Evolutionary conservation across 2,797 vertebrate genomes (phyloP).

Genomic region (Syngnathus acus): DNA sequence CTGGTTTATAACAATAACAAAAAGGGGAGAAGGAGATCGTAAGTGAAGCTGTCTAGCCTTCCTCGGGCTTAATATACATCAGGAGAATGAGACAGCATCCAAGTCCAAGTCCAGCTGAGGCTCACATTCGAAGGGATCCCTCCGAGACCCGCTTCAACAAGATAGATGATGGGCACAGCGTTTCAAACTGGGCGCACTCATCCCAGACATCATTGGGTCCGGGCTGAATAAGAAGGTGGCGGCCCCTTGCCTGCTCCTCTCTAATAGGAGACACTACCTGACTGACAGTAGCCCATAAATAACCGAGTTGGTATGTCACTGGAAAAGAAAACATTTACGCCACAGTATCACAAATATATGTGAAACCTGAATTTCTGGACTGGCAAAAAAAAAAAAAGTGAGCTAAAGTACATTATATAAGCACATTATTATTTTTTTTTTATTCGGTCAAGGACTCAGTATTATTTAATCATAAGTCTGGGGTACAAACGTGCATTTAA

Average conservation of each 20-base stretch:
- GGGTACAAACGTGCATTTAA: neutral
- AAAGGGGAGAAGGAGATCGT: conserved; percentile 13
- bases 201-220: conserved; percentile 65
- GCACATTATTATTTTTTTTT: neutral
- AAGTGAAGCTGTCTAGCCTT: conserved; percentile 14
- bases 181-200: conserved; percentile 61
- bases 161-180: conserved; percentile 59
- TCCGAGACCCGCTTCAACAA: conserved; percentile 61
- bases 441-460: neutral
- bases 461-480: neutral
- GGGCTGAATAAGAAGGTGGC: conserved; percentile 66
- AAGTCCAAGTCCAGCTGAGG: conserved; percentile 51
- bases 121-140: conserved; percentile 40
- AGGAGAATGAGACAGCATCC: conserved; percentile 23
- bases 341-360: conserved; percentile 19
- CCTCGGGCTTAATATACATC: conserved; percentile 32
- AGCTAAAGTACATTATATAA: conserved; percentile 13
- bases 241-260: conserved; percentile 53
- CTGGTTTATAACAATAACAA: conserved; percentile 19
- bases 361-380: conserved; percentile 7
- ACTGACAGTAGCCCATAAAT: conserved; percentile 74
- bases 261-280: conserved; percentile 60
- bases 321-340: conserved; percentile 52
- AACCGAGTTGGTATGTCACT: conserved; percentile 47
- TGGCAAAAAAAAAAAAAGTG: neutral